Evolutionary conservation across 2,113 vertebrate species (phyloP), one percentile per base, ranked within the genome.

Genomic region (Takifugu flavidus): DNA sequence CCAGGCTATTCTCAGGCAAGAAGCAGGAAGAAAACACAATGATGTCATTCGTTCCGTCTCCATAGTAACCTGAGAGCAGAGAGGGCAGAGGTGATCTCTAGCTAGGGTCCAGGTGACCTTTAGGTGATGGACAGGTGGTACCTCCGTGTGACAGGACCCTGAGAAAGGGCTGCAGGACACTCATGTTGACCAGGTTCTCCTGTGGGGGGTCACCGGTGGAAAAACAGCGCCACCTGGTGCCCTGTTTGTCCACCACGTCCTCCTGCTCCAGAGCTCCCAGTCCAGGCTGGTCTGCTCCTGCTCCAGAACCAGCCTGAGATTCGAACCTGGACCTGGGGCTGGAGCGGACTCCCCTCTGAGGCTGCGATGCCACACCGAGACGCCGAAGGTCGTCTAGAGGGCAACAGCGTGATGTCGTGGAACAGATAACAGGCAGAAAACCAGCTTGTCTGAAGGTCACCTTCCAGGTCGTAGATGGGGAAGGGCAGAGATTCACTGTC

Each of bases 1-100:
- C 86, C 49, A 88, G 60, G 56, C 53, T 86, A 70, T 89, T 93
- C 44, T 88, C 82, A 0, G 93, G 94, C 50, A 94, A 79, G 58
- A 92, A 92, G 49, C 93, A 94, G 56, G 92, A 89, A 15, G 93
- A 88, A n/a, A 95, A 93, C 39, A 93, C 76, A 2, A 94, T 91
- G 70, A 94, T 87, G 67, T 92, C 91, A 5, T 92, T 89, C 55
- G 89, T 82, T 0, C 90, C 88, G 5, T 93, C 91, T 0, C 91
- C 81, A 12, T 92, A 90, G 84, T 93, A 93, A 77, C 94, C 93
- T 95, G 82, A 42, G 34, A 11, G 34, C 46, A 31, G 39, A 28
- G 34, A 39, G 11, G n/a, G 27, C 20, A 15, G 25, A 61, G 64
- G 10, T 53, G 43, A 14, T 50, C 3, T 8, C 5, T 0, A 2